Percentiles rank a stretch among this genome's conserved stretches.
These are phyloP conservation scores for Ariolimax columbianus DNA, from an alignment of 2,888 invertebrate species.

Conservation along the genomic window DNA sequence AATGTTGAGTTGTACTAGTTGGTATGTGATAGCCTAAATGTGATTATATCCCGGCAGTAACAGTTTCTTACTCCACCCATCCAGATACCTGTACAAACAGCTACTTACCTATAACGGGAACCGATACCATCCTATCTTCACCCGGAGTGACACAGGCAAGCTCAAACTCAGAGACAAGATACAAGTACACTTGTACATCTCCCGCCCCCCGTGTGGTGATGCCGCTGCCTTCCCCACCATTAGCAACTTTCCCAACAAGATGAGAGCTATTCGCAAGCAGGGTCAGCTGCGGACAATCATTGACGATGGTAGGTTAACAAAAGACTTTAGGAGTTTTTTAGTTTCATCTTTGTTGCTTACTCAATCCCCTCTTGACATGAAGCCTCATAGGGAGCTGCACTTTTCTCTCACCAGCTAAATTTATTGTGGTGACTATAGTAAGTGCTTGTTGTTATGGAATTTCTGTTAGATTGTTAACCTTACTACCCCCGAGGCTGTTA, in stretches of 20 bases:
- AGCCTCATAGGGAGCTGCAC: too few species aligned
- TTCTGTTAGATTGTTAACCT: too few species aligned
- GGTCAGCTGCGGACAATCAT: constrained; percentile 60
- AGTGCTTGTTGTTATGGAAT: too few species aligned
- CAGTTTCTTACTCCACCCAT: background rate
- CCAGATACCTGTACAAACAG: constrained; percentile 56
- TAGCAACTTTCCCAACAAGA: constrained; percentile 57
- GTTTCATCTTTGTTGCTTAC: too few species aligned
- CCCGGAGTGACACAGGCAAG: constrained; percentile 55
- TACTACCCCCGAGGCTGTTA: too few species aligned
- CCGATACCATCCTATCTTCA: constrained; percentile 54
- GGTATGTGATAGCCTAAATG: background rate
- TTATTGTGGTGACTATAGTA: too few species aligned
- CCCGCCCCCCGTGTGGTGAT: constrained; percentile 60
- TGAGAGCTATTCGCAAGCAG: constrained; percentile 59
- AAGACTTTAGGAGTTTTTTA: too few species aligned
- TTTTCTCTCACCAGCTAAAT: too few species aligned
- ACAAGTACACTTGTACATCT: constrained; percentile 60
- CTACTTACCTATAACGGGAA: constrained; percentile 52
- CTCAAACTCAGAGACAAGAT: constrained; percentile 56
- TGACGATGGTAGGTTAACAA: constrained; percentile 56
- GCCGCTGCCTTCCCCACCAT: constrained; percentile 61
- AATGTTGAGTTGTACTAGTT: too few species aligned
- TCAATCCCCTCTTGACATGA: too few species aligned
- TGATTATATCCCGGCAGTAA: background rate